Evolutionary conservation across 2,113 vertebrate genomes (phyloP).

Genomic region (Setophaga coronata): DNA sequence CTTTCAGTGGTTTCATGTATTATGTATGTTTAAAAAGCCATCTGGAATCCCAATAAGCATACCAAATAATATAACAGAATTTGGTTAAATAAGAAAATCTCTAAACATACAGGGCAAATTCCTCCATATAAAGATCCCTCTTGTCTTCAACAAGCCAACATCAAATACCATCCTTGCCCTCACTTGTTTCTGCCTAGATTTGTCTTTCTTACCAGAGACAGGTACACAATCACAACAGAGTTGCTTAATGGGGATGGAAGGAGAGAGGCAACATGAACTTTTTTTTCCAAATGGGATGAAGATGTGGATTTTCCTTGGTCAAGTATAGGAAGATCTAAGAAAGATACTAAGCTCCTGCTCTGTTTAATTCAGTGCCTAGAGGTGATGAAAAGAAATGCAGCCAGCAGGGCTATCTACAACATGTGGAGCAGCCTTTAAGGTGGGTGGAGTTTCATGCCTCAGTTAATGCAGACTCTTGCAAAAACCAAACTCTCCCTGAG

Average conservation of each 20-base stretch:
- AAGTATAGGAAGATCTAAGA: not conserved
- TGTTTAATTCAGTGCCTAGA: not conserved
- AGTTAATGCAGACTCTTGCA: not conserved
- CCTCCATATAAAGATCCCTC: not conserved
- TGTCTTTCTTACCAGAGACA: not conserved
- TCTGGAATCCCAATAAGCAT: not conserved
- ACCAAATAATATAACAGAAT: not conserved
- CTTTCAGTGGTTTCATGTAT: not conserved
- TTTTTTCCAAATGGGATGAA: not conserved
- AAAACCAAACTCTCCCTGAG: not conserved
- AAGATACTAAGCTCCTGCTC: not conserved
- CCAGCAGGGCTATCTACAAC: not conserved
- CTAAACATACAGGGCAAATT: not conserved
- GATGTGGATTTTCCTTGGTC: not conserved
- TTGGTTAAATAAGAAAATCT: not conserved
- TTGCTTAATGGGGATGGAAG: not conserved
- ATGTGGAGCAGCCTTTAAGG: not conserved
- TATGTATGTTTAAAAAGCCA: not conserved
- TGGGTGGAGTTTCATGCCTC: not conserved
- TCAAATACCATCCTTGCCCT: not conserved
- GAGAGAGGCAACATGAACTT: not conserved
- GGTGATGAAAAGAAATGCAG: not conserved
- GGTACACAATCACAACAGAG: not conserved
- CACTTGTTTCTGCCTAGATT: not conserved
- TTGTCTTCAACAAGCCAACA: not conserved